Conservation (phyloP, 2,797 vertebrate genomes). For the Odontamblyopus lacepedii region DNA sequence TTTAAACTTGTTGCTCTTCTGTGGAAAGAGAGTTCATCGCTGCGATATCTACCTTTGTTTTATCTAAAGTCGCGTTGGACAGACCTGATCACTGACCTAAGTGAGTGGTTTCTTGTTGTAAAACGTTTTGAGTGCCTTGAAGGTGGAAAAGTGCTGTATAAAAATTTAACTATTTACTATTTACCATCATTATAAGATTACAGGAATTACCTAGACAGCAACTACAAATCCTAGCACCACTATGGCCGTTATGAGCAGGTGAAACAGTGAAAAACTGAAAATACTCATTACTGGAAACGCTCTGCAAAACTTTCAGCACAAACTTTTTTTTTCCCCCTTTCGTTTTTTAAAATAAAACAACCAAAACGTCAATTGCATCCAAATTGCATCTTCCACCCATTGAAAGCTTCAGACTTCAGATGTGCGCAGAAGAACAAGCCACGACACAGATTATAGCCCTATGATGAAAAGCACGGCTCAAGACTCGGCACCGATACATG, state of each 20-base stretch:
- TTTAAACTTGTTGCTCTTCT: too few relatives aligned
- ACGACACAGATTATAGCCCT: conserved; percentile 27
- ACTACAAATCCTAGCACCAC: too few relatives aligned
- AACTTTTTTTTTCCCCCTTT: neutral
- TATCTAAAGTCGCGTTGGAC: too few relatives aligned
- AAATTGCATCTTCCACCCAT: conserved; percentile 14
- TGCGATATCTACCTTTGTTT: too few relatives aligned
- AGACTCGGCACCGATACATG: conserved; percentile 49
- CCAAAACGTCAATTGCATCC: conserved; percentile 10
- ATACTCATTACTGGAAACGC: conserved; percentile 13
- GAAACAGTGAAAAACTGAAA: neutral
- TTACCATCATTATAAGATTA: too few relatives aligned
- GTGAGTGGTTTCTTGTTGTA: too few relatives aligned
- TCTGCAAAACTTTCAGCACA: neutral
- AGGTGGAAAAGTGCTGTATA: too few relatives aligned
- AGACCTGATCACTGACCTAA: too few relatives aligned
- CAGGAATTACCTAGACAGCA: too few relatives aligned
- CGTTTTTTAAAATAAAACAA: neutral
- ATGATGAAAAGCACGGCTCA: conserved; percentile 66
- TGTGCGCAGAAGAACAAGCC: conserved; percentile 15
- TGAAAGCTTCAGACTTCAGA: conserved; percentile 19
- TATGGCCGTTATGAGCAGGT: neutral
- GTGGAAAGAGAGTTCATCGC: too few relatives aligned
- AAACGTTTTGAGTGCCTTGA: too few relatives aligned
- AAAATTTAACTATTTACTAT: too few relatives aligned